A percentile compares a stretch with the other conserved stretches of the same genome.
Evolutionary conservation across 1,140 invertebrate genomes (phyloP).

Genomic region (Drosophila fuyamai): DNA sequence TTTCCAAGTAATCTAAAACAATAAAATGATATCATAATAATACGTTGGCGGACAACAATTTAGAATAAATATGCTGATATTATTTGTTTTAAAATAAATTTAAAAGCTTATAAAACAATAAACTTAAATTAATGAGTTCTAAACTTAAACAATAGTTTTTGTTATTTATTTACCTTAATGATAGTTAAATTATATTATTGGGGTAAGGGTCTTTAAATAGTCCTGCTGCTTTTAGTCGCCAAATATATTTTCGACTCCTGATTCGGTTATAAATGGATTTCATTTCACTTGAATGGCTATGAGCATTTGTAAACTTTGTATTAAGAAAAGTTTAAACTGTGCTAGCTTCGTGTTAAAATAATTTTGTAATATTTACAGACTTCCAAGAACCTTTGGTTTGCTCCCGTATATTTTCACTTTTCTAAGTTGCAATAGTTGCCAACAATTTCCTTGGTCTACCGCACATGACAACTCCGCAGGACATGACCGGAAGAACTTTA

Average conservation of each 20-base stretch:
- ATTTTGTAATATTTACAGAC: not conserved
- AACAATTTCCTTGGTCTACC: constrained; percentile 15
- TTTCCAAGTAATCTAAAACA: not conserved
- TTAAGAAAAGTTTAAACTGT: not conserved
- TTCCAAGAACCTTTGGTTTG: not conserved
- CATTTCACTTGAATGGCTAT: not conserved
- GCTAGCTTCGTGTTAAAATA: not conserved
- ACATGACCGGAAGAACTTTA: constrained; percentile 48
- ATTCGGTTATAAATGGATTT: not conserved
- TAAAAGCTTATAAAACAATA: too few relatives aligned
- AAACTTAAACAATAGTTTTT: too few relatives aligned
- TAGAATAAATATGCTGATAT: too few relatives aligned
- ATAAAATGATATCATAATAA: not conserved
- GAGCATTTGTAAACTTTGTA: not conserved
- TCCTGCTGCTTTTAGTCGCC: too few relatives aligned
- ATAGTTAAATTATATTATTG: too few relatives aligned
- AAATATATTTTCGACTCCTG: too few relatives aligned
- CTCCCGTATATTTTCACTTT: not conserved
- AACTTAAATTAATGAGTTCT: too few relatives aligned
- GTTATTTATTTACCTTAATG: too few relatives aligned
- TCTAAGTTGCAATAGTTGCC: constrained; percentile 5
- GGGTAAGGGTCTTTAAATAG: too few relatives aligned
- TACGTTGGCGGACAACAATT: too few relatives aligned
- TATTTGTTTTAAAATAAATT: too few relatives aligned
- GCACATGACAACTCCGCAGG: constrained; percentile 37